Conservation (phyloP, 64 coral and sea anemone genomes). For the Pocillopora damicornis region DNA sequence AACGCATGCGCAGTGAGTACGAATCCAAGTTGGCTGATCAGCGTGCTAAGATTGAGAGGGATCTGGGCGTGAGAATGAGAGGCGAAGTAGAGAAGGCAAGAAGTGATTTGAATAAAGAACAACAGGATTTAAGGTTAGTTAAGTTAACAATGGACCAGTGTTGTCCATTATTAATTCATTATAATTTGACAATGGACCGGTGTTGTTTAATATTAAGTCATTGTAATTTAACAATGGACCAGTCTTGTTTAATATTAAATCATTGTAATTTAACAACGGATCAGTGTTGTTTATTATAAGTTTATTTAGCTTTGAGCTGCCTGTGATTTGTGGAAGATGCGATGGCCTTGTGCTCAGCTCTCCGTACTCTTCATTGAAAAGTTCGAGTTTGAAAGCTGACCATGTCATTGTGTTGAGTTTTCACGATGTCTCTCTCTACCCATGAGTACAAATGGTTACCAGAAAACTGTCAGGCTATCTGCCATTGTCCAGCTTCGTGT, state of each 20-base stretch:
- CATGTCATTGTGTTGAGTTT: too few species aligned
- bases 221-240: not conserved
- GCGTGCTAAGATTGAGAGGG: constrained; percentile 51
- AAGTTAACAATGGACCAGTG: not conserved
- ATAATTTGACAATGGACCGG: too few species aligned
- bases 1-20: constrained; percentile 47
- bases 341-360: too few species aligned
- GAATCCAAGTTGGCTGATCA: constrained; percentile 49
- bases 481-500: too few species aligned
- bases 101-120: constrained; percentile 80
- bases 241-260: not conserved
- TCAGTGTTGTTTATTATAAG: not conserved
- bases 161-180: not conserved
- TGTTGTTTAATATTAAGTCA: not conserved
- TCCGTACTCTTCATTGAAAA: too few species aligned
- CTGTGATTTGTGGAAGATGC: too few species aligned
- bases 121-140: constrained; percentile 70
- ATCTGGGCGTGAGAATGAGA: constrained; percentile 54
- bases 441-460: too few species aligned
- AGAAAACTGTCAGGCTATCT: too few species aligned
- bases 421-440: too few species aligned
- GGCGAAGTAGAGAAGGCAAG: constrained; percentile 67
- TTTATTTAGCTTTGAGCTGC: too few species aligned
- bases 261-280: not conserved
- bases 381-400: too few species aligned